Conservation (phyloP, 2,113 vertebrate species). For the Drymodes brunneopygia region DNA sequence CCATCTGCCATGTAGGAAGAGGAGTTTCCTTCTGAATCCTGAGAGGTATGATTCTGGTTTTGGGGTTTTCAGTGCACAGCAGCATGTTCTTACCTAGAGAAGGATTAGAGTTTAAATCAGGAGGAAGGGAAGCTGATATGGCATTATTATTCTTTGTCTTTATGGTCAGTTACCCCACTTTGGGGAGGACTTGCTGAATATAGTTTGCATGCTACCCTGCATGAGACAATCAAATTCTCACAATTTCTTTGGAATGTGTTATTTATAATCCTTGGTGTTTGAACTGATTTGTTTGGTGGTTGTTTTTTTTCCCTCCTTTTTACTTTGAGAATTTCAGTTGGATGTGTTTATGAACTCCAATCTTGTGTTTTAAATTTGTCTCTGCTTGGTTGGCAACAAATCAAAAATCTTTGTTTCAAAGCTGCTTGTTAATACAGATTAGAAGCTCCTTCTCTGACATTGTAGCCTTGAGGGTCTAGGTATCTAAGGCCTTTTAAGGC, state of each 20-base stretch:
- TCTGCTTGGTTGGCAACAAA: background rate
- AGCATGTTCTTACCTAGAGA: background rate
- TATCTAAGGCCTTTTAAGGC: background rate
- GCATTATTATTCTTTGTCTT: background rate
- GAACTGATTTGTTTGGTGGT: background rate
- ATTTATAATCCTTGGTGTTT: background rate
- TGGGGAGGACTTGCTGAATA: background rate
- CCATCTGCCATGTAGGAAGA: background rate
- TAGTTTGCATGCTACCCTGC: background rate
- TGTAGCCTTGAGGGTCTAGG: background rate
- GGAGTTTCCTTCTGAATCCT: background rate
- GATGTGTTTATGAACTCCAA: background rate
- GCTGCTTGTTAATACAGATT: background rate
- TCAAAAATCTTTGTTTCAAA: background rate
- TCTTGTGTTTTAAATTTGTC: background rate
- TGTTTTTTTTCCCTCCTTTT: fast-evolving
- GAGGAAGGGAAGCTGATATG: background rate
- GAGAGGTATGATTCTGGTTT: background rate
- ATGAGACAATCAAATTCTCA: background rate
- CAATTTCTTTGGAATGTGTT: background rate
- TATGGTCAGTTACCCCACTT: background rate
- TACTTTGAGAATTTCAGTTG: background rate
- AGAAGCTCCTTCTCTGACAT: background rate
- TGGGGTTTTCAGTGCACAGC: background rate
- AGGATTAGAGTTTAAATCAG: background rate